Conservation (phyloP, 2,113 vertebrate genomes). For the Leptosomus discolor region DNA sequence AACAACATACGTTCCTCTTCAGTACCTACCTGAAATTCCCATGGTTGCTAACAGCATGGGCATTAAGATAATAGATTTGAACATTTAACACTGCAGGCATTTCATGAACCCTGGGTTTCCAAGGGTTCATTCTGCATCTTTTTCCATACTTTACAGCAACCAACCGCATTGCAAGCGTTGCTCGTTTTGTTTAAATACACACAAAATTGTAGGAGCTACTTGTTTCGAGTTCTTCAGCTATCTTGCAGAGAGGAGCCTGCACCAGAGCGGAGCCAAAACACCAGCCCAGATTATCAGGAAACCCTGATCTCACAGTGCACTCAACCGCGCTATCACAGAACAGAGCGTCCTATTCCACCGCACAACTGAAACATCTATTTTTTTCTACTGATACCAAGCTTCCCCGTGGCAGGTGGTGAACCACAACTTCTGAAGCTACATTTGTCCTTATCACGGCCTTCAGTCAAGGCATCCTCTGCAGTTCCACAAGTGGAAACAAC, state of each 20-base stretch:
- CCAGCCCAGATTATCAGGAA: neutral
- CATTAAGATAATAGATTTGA: neutral
- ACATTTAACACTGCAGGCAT: neutral
- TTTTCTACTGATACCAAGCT: neutral
- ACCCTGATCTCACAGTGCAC: accelerated
- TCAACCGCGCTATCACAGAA: neutral
- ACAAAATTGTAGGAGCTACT: neutral
- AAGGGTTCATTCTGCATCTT: neutral
- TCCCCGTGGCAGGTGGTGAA: neutral
- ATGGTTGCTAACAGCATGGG: neutral
- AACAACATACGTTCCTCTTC: neutral
- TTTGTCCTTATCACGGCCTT: neutral
- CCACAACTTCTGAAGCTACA: neutral
- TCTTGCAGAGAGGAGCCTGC: neutral
- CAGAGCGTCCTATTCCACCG: neutral
- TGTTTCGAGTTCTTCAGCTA: neutral
- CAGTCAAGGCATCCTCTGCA: neutral
- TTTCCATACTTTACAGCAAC: neutral
- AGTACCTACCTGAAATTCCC: neutral
- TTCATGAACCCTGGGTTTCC: neutral
- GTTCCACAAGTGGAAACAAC: neutral
- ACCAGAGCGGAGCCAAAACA: neutral
- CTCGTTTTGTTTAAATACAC: neutral
- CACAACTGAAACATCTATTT: neutral
- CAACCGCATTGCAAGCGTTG: neutral